These are phyloP conservation scores for Diabrotica undecimpunctata DNA, from an alignment of 1,140 invertebrate species.

Conservation along the genomic window DNA sequence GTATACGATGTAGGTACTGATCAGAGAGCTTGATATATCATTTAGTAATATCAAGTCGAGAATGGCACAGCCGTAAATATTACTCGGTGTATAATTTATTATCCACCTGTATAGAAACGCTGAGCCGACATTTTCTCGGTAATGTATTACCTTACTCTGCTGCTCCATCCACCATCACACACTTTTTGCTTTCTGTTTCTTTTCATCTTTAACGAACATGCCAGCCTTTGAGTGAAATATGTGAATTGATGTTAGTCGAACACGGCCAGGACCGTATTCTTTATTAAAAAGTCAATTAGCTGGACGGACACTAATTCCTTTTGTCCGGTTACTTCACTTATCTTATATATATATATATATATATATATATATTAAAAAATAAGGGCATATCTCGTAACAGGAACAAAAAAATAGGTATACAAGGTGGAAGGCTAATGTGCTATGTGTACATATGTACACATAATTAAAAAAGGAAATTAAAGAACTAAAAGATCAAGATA, in stretches of 20 bases:
- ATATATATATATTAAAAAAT: no score
- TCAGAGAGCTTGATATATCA: conserved; percentile 28
- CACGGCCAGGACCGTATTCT: conserved; percentile 17
- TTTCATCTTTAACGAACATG: conserved; percentile 19
- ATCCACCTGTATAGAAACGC: conserved; percentile 38
- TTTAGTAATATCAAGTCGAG: conserved; percentile 37
- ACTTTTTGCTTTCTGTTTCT: conserved; percentile 18
- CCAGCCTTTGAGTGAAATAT: conserved; percentile 14
- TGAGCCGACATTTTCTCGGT: conserved; percentile 30
- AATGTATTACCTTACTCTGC: conserved; percentile 16
- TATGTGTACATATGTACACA: no score
- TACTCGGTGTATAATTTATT: conserved; percentile 42
- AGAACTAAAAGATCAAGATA: no score
- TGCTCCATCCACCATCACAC: conserved; percentile 13
- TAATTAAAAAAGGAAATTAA: no score
- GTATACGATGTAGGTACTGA: conserved; percentile 7
- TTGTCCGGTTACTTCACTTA: no score
- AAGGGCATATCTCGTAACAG: no score
- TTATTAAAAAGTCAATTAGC: no score
- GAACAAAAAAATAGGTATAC: no score
- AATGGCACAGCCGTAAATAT: conserved; percentile 40
- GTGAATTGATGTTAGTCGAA: conserved; percentile 12
- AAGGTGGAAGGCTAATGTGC: no score
- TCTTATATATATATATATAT: no score
- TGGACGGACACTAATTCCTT: no score